Base-by-base conservation (phyloP, 2,797 vertebrate species). In the Brotogeris chrysoptera region DNA sequence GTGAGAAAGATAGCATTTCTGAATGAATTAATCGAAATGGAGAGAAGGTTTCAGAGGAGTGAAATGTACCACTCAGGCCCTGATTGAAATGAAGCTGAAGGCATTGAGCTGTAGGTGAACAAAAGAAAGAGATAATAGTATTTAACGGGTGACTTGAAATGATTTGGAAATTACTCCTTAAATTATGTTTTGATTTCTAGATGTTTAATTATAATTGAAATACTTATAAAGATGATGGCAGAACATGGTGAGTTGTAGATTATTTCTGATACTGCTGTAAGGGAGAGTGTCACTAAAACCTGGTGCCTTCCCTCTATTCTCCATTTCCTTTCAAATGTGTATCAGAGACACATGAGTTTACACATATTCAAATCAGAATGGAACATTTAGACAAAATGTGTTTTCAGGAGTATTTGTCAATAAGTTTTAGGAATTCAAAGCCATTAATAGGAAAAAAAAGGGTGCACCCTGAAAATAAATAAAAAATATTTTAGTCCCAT, bases 151-250 rank as follows among this genome's bases (percentile, higher is more conserved):
- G 43, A 50, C 32, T 76, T 81, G 23, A 78, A 88, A 95, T 30
- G 6, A 9, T 50, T 87, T 92, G 18, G 32, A 93, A 90, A 82
- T 93, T 47, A 76, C 50, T 83, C 41, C 86, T 80, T 72, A 81
- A 92, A 85, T 83, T 43, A 46, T 84, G 28, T 78, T 94, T 89
- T 92, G n/a, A 49, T 91, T 93, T 82, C 44, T 86, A 87, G 72
- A 59, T 32, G 34, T 30, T 84, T 77, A 90, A 94, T 87, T 80
- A 30, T 60, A 95, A 87, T 66, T 85, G 53, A 92, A 90, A 83
- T 86, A 60, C 9, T 84, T 7, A 41, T 16, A 86, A 46, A 69
- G 59, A 79, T 76, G 43, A 70, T 20, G 60, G 11, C n/a, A 71
- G 68, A 88, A 7, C 4, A 2, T 70, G 50, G 60, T 64, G 46